Conservation (phyloP, 1,140 invertebrate species). For the Drosophila asahinai region DNA sequence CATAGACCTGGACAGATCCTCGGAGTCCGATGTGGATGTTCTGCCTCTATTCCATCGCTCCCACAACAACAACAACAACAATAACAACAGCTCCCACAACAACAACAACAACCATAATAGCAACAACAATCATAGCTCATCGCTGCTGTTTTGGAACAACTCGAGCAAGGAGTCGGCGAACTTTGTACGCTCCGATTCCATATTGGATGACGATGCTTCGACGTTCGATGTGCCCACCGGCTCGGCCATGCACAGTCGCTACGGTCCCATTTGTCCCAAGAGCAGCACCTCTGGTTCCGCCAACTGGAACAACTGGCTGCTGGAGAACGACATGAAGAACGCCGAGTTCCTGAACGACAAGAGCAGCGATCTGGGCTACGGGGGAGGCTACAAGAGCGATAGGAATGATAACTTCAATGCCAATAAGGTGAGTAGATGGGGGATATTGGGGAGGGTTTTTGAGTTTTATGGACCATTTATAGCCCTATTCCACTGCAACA, state of each 20-base stretch:
- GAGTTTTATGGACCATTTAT: too few species aligned
- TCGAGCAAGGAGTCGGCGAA: conserved; percentile 83
- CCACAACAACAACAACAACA: conserved; percentile 28
- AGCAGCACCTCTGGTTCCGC: conserved; percentile 65
- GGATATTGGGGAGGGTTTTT: too few species aligned
- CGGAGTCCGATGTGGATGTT: conserved; percentile 49
- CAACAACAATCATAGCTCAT: conserved; percentile 42
- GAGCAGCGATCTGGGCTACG: conserved; percentile 48
- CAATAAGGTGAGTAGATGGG: conserved; percentile 54
- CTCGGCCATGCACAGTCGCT: conserved; percentile 87
- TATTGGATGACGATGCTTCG: conserved; percentile 90
- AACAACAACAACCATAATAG: conserved; percentile 32
- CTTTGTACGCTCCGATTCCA: conserved; percentile 88
- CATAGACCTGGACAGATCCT: conserved; percentile 52
- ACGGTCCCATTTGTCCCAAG: conserved; percentile 92
- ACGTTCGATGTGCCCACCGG: conserved; percentile 90
- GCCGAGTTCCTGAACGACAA: conserved; percentile 34
- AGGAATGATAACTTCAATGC: conserved; percentile 54
- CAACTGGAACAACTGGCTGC: conserved; percentile 64
- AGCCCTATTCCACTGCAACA: too few species aligned
- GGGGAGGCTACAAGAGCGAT: conserved; percentile 50
- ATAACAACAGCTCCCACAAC: conserved; percentile 27
- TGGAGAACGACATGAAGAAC: conserved; percentile 52
- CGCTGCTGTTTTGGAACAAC: conserved; percentile 64
- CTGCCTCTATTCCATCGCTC: conserved; percentile 46